Percentiles rank a stretch among this genome's conserved stretches.
Evolutionary conservation across 2,888 invertebrate genomes (phyloP).

Genomic region (Agrotis segetum): DNA sequence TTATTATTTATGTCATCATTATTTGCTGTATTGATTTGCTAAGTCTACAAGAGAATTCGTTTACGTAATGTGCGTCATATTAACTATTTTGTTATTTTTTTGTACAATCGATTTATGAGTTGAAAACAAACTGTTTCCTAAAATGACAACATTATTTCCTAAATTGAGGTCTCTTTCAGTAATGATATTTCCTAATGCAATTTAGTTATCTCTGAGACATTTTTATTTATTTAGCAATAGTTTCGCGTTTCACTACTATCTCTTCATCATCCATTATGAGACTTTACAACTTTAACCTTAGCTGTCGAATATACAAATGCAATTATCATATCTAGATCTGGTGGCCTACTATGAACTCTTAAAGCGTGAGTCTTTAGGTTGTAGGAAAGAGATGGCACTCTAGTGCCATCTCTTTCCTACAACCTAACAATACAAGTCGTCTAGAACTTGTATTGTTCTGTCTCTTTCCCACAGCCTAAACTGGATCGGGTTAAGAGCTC

Average conservation of each 20-base stretch:
- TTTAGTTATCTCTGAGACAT: neutral
- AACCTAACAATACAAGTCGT: no score
- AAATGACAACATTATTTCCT: neutral
- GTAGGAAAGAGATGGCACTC: no score
- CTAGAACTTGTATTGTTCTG: no score
- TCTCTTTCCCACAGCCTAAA: no score
- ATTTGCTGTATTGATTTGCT: conserved; percentile 37
- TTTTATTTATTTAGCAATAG: neutral
- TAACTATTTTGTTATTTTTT: neutral
- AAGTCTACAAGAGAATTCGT: neutral
- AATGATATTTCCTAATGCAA: neutral
- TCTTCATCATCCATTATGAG: neutral
- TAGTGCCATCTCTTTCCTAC: no score
- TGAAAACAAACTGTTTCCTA: neutral
- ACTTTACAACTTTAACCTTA: neutral
- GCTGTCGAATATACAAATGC: neutral
- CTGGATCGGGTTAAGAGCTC: no score
- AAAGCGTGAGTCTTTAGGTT: no score
- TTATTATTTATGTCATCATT: conserved; percentile 27
- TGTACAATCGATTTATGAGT: neutral
- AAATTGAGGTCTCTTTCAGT: neutral
- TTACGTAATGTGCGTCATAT: neutral
- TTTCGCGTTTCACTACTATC: no score
- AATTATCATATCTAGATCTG: neutral
- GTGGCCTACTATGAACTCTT: no score